A percentile compares a stretch with the other conserved stretches of the same genome.
phyloP scores from a whole-genome alignment of 2,797 vertebrate genomes.

The Acipenser oxyrinchus region DNA sequence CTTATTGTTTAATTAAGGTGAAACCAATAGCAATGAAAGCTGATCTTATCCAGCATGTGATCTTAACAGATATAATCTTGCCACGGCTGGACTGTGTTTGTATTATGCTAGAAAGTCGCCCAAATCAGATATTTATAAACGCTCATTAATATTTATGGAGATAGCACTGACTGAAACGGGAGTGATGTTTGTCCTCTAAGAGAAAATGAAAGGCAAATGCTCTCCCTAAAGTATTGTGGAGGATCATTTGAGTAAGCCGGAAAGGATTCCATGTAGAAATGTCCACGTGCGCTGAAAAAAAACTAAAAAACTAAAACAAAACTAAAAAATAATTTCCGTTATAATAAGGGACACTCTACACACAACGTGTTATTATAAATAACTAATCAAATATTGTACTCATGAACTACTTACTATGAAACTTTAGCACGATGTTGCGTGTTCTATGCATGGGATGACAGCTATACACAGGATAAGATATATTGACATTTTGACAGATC shows the following conservation, averaged over 20 bases:
- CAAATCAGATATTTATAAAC: conserved; percentile 77
- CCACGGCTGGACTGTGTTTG: conserved; percentile 23
- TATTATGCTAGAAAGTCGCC: conserved; percentile 50
- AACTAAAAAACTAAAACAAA: not conserved
- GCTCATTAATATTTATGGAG: conserved; percentile 71
- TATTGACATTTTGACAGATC: too few species aligned
- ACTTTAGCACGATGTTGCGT: too few species aligned
- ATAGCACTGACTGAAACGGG: conserved; percentile 45
- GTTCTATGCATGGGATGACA: too few species aligned
- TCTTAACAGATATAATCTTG: not conserved
- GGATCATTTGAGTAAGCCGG: not conserved
- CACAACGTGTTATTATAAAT: too few species aligned
- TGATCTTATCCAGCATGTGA: conserved; percentile 49
- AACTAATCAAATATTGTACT: too few species aligned
- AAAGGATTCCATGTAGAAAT: not conserved
- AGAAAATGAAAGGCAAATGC: conserved; percentile 71
- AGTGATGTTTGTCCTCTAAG: conserved; percentile 77
- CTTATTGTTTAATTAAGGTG: conserved; percentile 62
- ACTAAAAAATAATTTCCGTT: too few species aligned
- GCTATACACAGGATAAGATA: too few species aligned
- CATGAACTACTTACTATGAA: too few species aligned
- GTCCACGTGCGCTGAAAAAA: not conserved
- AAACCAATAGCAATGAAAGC: conserved; percentile 46
- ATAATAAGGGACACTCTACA: too few species aligned
- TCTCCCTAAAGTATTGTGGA: conserved; percentile 34